These are phyloP conservation scores for Ochlodes sylvanus DNA, from an alignment of 2,888 invertebrate genomes.

Conservation along the genomic window DNA sequence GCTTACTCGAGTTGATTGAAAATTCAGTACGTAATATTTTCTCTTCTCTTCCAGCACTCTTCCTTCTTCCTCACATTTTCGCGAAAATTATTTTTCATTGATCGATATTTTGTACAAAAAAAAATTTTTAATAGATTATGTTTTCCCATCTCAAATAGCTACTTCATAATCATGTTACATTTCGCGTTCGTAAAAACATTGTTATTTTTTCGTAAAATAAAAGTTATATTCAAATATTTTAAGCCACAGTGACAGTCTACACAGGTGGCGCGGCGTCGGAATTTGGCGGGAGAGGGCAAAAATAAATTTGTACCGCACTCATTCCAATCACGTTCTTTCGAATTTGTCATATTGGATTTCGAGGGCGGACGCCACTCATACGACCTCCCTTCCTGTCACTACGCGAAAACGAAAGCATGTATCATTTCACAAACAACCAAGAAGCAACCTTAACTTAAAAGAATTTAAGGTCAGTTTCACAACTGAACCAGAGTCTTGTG, in stretches of 20 bases:
- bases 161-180: neutral
- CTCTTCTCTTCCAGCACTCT: too few relatives aligned
- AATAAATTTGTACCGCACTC: slow-evolving; percentile 73
- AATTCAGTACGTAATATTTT: too few relatives aligned
- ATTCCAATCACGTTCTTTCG: slow-evolving; percentile 83
- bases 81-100: too few relatives aligned
- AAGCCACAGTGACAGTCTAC: slow-evolving; percentile 30
- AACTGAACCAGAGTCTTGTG: slow-evolving; percentile 47
- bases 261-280: slow-evolving; percentile 47
- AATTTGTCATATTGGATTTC: slow-evolving; percentile 86
- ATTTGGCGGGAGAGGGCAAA: slow-evolving; percentile 57
- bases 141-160: too few relatives aligned
- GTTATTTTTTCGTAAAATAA: neutral
- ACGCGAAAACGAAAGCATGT: slow-evolving; percentile 81
- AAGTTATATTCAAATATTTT: slow-evolving; percentile 24
- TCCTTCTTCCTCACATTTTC: too few relatives aligned
- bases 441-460: slow-evolving; percentile 53
- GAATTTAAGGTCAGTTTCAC: neutral
- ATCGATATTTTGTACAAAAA: too few relatives aligned
- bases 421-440: slow-evolving; percentile 57
- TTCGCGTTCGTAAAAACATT: neutral
- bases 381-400: slow-evolving; percentile 76
- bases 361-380: slow-evolving; percentile 74
- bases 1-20: too few relatives aligned
- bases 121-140: too few relatives aligned